Base-by-base conservation (phyloP, 2,797 vertebrate genomes). In the Glyptemys insculpta region DNA sequence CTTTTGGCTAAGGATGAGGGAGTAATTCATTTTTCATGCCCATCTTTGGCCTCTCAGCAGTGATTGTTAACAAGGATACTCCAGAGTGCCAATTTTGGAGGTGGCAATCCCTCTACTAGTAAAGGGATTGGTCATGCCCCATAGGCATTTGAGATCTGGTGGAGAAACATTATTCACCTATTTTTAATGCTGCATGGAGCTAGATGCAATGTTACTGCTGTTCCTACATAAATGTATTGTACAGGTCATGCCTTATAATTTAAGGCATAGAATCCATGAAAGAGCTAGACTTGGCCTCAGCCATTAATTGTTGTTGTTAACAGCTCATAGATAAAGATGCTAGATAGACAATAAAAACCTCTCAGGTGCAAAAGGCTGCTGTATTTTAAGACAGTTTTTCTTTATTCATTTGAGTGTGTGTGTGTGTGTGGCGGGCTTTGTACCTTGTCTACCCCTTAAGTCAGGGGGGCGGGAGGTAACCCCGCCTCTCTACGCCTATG, bases 261-360 rank as follows among this genome's bases (percentile, higher is more conserved):
- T 84, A 16, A 79, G 65, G 8, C 10, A 54, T 85, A 81, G n/a
- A 56, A 29, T n/a, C 80, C 41, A 29, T 80, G 72, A 56, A 80
- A 85, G 44, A 80, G 53, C 79, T 59, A 88, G 50, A 62, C 11
- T 14, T 85, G 57, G 31, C 23, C 88, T 80, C 54, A 19, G 2
- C 56, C 25, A 6, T 87, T 88, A 93, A 50, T 82, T 89, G 84
- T 23, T 21, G 29, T 59, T 85, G 41, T 53, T 88, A 76, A 19
- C 18, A 84, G 14, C 82, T 65, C 53, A 44, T 49, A 91, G 83
- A 79, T 81, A 31, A 92, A 94, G 79, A 5, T 86, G 41, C 1
- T 16, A 81, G 83, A 41, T 76, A 88, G 76, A 86, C 27, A 18
- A 34, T 93, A 57, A 79, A 49, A 15, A 50, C 80, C 14, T 12